Conservation (phyloP, 2,888 invertebrate species). For the Agonopterix alstromeriana region DNA sequence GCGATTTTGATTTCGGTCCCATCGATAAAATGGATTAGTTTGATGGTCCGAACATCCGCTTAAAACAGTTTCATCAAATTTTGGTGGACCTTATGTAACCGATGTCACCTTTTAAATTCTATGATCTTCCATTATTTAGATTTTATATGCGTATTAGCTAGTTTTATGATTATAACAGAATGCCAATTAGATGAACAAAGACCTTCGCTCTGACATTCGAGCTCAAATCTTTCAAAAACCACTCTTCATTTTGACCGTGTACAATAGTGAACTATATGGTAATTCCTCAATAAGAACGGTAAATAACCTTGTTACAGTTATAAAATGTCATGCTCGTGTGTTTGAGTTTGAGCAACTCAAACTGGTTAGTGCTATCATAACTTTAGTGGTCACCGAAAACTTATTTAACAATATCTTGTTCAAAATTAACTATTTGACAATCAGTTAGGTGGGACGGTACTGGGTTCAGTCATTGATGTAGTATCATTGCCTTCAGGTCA, state of each 20-base stretch:
- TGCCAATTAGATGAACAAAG: conserved; percentile 13
- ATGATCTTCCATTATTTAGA: background rate
- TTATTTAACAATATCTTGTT: background rate
- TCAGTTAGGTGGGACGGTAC: no score
- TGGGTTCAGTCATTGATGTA: no score
- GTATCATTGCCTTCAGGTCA: no score
- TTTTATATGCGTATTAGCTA: background rate
- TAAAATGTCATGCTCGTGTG: conserved; percentile 66
- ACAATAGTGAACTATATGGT: conserved; percentile 36
- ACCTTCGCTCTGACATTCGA: conserved; percentile 52
- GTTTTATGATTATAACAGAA: background rate
- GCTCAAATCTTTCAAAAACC: conserved; percentile 32
- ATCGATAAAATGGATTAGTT: no score
- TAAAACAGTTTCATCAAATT: no score
- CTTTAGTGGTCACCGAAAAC: conserved; percentile 1
- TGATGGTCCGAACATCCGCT: no score
- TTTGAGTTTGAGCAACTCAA: conserved; percentile 43
- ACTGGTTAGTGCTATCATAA: conserved; percentile 42
- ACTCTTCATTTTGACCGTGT: conserved; percentile 38
- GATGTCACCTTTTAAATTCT: background rate
- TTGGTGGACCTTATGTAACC: no score
- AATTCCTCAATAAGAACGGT: conserved; percentile 56
- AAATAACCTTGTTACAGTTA: conserved; percentile 69
- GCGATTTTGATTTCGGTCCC: no score
- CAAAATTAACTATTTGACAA: background rate